A percentile compares a stretch with the other conserved stretches of the same genome.
Conservation (phyloP, 2,797 vertebrate genomes). For the Melanotaenia nigrans region DNA sequence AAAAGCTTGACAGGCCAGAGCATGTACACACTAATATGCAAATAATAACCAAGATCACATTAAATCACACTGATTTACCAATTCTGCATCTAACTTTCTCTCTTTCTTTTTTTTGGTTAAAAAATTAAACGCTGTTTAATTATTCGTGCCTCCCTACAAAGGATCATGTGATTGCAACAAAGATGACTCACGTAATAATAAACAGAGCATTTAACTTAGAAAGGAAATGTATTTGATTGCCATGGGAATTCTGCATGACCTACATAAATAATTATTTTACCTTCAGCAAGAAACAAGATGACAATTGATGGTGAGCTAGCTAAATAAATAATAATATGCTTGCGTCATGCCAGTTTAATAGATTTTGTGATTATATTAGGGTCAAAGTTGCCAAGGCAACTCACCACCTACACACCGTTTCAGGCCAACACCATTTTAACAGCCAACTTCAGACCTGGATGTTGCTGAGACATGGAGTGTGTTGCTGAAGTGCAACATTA, state of each 20-base stretch:
- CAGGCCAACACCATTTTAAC: constrained; percentile 41
- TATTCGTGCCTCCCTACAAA: neutral
- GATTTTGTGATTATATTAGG: constrained; percentile 56
- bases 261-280: constrained; percentile 15
- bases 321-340: constrained; percentile 22
- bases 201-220: neutral
- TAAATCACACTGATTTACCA: neutral
- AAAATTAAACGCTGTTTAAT: neutral
- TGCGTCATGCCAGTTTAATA: constrained; percentile 37
- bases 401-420: constrained; percentile 41
- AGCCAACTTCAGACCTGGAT: constrained; percentile 36
- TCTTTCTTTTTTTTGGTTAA: neutral
- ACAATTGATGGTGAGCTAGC: neutral
- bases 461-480: constrained; percentile 20
- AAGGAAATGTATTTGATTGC: neutral
- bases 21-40: neutral
- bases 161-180: neutral
- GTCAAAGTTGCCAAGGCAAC: constrained; percentile 55
- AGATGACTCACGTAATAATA: constrained; percentile 23
- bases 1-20: neutral
- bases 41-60: neutral
- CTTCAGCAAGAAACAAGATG: constrained; percentile 22
- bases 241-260: neutral
- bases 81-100: neutral
- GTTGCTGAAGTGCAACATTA: constrained; percentile 35